phyloP scores from a whole-genome alignment of 2,797 vertebrate species.

The Eulemur albifrons region DNA sequence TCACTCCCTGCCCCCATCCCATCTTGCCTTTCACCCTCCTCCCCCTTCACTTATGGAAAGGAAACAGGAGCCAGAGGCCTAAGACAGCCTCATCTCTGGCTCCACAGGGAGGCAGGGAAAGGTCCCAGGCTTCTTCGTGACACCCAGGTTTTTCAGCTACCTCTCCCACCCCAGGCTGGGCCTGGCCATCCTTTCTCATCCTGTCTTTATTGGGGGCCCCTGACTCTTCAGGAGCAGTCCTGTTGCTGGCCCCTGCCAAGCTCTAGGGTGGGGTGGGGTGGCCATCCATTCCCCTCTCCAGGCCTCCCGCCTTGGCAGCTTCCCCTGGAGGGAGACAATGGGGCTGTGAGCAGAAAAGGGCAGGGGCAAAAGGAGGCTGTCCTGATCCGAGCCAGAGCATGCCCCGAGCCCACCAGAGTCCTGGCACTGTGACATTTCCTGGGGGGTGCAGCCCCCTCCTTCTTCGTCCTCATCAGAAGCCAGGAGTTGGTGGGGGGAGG shows the following conservation, averaged over 20 bases:
- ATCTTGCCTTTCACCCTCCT: background rate
- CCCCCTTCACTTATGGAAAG: background rate
- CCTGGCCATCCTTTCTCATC: background rate
- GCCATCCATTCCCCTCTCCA: conserved; percentile 39
- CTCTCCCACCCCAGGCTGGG: background rate
- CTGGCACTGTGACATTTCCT: conserved; percentile 75
- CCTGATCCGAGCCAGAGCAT: conserved; percentile 61
- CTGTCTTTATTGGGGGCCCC: background rate
- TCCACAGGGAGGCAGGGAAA: background rate
- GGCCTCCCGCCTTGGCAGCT: conserved; percentile 73
- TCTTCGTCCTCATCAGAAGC: conserved; percentile 17
- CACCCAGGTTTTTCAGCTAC: background rate
- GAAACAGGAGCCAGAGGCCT: background rate
- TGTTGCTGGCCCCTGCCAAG: conserved; percentile 6
- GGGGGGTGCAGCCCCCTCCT: conserved; percentile 55
- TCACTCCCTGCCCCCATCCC: background rate
- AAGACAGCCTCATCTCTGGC: background rate
- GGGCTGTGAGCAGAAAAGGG: conserved; percentile 78
- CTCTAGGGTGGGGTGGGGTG: conserved; percentile 47
- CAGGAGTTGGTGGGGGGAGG: conserved; percentile 49
- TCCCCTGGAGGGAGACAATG: conserved; percentile 74
- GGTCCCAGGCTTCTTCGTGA: conserved; percentile 23
- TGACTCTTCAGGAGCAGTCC: conserved; percentile 28
- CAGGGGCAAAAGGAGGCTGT: conserved; percentile 74
- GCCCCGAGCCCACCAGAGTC: conserved; percentile 74